Base-by-base conservation (phyloP, 1,140 invertebrate genomes). In the Helicoverpa armigera region DNA sequence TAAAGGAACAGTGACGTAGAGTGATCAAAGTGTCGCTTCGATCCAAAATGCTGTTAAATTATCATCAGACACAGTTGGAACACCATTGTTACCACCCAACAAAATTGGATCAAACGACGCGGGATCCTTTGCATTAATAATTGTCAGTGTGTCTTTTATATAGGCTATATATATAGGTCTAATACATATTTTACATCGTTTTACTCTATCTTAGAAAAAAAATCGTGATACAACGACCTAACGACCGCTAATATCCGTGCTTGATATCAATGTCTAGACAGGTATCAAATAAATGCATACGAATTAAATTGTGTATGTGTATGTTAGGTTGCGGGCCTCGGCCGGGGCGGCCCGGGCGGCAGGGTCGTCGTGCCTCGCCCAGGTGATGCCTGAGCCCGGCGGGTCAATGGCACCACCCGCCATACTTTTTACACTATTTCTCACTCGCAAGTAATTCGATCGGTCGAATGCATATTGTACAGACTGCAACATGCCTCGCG, bases 401-500 rank as follows among this genome's bases (percentile, higher is more conserved):
- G 77, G 81, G 80, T 82, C 81, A 82, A 82, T 72, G 81, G 58
- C 81, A 79, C 43, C 60, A 53, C 69, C 69, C 75, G 75, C 65
- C 50, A 61, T 58, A 77, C 58, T 78, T 82, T 67, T 82, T 82
- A 82, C 72, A 54, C 58, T 74, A 56, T 73, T 82, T 78, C 80
- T 70, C 79, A 58, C 61, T 53, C 54, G 65, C 80, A 70, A 76
- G 72, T 51, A 58, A 81, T 81, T 65, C 75, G 75, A 77, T 77
- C 70, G 53, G 54, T 29, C 29, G 60, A 63, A 67, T 77, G 75
- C 60, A 65, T 77, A 77, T 48, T 77, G 61, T 63, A 77, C n/a
- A 70, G 50, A 54, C 50, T 54, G 43, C 58, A 53, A 53, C 61
- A 18, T 35, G 74, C 58, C 29, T 56, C 54, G 58, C 58, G 18